Evolutionary conservation across 1,140 invertebrate genomes (phyloP).

Genomic region (Calliopsis andreniformis): DNA sequence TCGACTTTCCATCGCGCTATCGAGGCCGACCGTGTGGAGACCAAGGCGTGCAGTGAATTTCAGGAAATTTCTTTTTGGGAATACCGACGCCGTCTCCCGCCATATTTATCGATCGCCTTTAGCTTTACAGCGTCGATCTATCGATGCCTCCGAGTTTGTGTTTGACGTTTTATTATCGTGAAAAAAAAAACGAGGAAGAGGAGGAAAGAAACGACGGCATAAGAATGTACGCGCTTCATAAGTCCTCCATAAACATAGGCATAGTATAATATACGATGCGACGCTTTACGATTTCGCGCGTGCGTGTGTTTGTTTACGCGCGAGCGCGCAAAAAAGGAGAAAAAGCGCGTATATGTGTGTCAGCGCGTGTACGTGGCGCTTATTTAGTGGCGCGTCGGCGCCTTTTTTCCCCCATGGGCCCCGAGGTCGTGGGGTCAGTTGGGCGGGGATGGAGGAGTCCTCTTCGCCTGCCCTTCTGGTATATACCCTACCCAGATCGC

Average conservation of each 20-base stretch:
- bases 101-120: constrained; percentile 18
- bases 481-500: constrained; percentile 37
- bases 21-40: constrained; percentile 8
- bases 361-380: constrained; percentile 40
- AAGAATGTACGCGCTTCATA: constrained; percentile 6
- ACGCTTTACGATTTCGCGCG: constrained; percentile 50
- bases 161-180: constrained; percentile 24
- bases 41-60: constrained; percentile 7
- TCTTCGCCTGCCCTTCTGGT: constrained; percentile 38
- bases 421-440: constrained; percentile 63
- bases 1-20: constrained; percentile 17
- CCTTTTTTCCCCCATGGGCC: constrained; percentile 51
- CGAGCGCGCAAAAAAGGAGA: not conserved
- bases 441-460: constrained; percentile 56
- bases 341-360: not conserved
- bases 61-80: too few species aligned
- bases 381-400: constrained; percentile 69
- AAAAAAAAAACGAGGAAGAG: constrained; percentile 23
- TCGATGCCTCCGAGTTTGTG: constrained; percentile 24
- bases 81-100: not conserved
- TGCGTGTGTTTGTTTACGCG: constrained; percentile 12
- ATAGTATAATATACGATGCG: constrained; percentile 49
- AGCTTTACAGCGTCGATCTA: constrained; percentile 9
- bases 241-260: constrained; percentile 38
- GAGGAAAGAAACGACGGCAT: constrained; percentile 16